These are phyloP conservation scores for Pyrrhosoma nymphula DNA, from an alignment of 2,888 invertebrate genomes.

Conservation along the genomic window DNA sequence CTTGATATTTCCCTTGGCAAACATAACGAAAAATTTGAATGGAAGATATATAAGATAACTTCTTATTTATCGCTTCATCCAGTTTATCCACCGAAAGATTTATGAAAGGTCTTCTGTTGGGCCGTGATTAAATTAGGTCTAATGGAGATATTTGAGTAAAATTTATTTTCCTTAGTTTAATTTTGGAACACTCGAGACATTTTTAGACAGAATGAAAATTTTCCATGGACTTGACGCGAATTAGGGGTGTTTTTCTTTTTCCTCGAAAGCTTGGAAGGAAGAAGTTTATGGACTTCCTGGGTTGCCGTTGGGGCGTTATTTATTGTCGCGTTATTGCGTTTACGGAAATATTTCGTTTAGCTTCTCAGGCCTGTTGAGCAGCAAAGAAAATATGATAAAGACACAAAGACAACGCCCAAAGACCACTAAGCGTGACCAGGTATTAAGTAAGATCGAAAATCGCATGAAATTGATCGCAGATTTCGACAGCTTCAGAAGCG, in stretches of 20 bases:
- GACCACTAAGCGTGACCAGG: too few relatives aligned
- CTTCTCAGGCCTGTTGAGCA: too few relatives aligned
- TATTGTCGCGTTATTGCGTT: not conserved
- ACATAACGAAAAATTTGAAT: too few relatives aligned
- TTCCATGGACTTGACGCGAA: not conserved
- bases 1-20: too few relatives aligned
- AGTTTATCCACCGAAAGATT: not conserved
- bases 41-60: too few relatives aligned
- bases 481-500: too few relatives aligned
- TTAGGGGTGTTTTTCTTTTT: not conserved
- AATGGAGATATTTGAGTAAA: not conserved
- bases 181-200: not conserved
- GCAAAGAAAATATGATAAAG: too few relatives aligned
- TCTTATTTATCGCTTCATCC: not conserved
- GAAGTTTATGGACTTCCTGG: not conserved
- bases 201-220: too few relatives aligned
- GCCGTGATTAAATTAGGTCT: not conserved
- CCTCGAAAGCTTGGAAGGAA: not conserved
- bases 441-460: too few relatives aligned
- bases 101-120: not conserved
- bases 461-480: too few relatives aligned
- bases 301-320: not conserved
- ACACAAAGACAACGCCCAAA: too few relatives aligned
- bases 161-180: not conserved
- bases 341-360: too few relatives aligned